These are phyloP conservation scores for Invenusta paracnida DNA, from an alignment of 2,888 invertebrate genomes.

Conservation along the genomic window DNA sequence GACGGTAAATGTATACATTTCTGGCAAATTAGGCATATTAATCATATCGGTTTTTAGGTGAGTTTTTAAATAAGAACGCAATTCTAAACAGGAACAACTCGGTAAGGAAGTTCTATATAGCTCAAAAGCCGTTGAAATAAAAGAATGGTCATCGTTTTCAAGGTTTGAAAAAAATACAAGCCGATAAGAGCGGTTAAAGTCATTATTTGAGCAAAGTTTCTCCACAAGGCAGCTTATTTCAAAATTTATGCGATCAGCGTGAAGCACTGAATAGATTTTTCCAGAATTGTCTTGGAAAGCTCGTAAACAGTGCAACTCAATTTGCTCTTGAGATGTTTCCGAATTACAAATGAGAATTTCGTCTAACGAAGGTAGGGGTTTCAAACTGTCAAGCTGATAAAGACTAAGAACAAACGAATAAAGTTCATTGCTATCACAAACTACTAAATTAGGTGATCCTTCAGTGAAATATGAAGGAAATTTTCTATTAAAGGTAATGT, in stretches of 20 bases:
- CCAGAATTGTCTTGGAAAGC: not conserved
- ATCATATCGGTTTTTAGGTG: not conserved
- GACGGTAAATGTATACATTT: not conserved
- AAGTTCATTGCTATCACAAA: not conserved
- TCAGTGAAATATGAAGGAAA: not conserved
- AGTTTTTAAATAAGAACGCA: not conserved
- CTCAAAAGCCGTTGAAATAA: conserved; percentile 6
- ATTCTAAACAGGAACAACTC: not conserved
- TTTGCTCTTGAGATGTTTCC: not conserved
- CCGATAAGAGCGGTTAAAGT: not conserved
- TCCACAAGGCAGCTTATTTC: not conserved
- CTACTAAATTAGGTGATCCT: not conserved
- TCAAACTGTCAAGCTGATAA: not conserved
- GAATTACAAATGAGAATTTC: not conserved
- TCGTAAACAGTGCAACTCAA: not conserved
- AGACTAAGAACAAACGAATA: not conserved
- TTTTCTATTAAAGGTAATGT: not conserved
- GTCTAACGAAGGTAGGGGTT: not conserved
- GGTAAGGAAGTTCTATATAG: not conserved
- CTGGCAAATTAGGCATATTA: not conserved
- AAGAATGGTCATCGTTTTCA: not conserved
- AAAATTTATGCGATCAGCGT: not conserved
- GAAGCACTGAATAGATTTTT: not conserved
- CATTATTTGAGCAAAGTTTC: not conserved
- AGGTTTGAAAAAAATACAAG: conserved; percentile 2